Conservation (phyloP, 2,888 invertebrate genomes). For the Sinotaia quadrata region DNA sequence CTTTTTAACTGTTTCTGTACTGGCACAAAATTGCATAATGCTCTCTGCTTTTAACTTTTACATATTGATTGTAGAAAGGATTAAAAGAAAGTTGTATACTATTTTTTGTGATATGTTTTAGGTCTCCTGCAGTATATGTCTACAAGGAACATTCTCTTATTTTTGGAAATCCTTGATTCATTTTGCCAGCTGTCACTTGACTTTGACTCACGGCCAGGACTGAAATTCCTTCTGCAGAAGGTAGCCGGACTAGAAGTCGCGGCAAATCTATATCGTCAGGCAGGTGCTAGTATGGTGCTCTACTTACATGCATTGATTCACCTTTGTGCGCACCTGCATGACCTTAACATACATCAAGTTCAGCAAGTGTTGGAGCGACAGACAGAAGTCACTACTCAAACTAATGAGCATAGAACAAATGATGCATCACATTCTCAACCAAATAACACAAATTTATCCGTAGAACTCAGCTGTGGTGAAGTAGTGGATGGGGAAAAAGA, state of each 20-base stretch:
- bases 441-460: too few species aligned
- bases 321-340: slow-evolving; percentile 77
- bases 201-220: slow-evolving; percentile 90
- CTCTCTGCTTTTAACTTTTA: too few species aligned
- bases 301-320: slow-evolving; percentile 86
- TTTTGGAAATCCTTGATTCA: slow-evolving; percentile 77
- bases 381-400: too few species aligned
- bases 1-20: too few species aligned
- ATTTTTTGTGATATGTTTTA: slow-evolving; percentile 33
- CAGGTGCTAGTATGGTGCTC: slow-evolving; percentile 92
- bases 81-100: too few species aligned
- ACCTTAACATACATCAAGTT: slow-evolving; percentile 21
- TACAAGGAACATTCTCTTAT: slow-evolving; percentile 54
- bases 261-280: slow-evolving; percentile 77
- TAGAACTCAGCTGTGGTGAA: too few species aligned
- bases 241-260: slow-evolving; percentile 69
- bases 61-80: too few species aligned
- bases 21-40: too few species aligned
- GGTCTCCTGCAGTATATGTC: slow-evolving; percentile 65
- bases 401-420: too few species aligned
- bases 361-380: neutral
- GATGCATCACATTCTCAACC: too few species aligned
- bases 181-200: slow-evolving; percentile 87
- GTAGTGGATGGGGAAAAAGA: too few species aligned
- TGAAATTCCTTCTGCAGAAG: slow-evolving; percentile 94